A percentile compares a stretch with the other conserved stretches of the same genome.
Conservation (phyloP, 2,113 vertebrate species). For the Bubo blakistoni region DNA sequence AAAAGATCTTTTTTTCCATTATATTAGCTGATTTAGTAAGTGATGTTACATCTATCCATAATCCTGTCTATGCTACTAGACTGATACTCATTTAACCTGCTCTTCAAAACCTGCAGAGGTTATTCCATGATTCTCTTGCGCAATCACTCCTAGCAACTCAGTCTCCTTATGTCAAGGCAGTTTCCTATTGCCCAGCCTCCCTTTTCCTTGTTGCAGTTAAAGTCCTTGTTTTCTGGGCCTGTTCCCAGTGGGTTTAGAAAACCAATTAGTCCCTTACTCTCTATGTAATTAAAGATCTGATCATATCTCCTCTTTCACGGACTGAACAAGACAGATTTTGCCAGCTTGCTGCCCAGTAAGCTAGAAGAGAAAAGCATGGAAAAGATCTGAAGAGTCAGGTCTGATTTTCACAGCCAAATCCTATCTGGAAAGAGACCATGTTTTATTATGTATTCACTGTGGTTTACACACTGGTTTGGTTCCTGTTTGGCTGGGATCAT, state of each 20-base stretch:
- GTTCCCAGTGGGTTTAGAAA: not conserved
- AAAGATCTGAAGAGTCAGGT: not conserved
- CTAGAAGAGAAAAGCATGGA: not conserved
- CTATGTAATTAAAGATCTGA: not conserved
- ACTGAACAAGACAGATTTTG: not conserved
- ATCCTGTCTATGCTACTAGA: not conserved
- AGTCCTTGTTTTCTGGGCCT: not conserved
- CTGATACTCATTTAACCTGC: not conserved
- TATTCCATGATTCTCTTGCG: not conserved
- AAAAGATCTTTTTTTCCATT: not conserved
- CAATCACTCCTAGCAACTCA: not conserved
- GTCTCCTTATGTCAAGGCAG: not conserved
- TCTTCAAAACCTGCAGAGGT: not conserved
- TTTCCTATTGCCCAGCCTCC: not conserved
- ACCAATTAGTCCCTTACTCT: not conserved
- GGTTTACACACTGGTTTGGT: not conserved
- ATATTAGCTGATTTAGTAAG: not conserved
- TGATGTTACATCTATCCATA: not conserved
- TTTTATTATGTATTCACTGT: not conserved
- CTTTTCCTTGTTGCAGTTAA: not conserved
- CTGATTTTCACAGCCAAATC: not conserved
- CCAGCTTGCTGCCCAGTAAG: not conserved
- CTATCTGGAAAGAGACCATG: not conserved
- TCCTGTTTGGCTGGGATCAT: slow-evolving; percentile 12
- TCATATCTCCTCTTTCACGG: not conserved